phyloP scores from a whole-genome alignment of 2,888 invertebrate species.

The Uropetala carovei region DNA sequence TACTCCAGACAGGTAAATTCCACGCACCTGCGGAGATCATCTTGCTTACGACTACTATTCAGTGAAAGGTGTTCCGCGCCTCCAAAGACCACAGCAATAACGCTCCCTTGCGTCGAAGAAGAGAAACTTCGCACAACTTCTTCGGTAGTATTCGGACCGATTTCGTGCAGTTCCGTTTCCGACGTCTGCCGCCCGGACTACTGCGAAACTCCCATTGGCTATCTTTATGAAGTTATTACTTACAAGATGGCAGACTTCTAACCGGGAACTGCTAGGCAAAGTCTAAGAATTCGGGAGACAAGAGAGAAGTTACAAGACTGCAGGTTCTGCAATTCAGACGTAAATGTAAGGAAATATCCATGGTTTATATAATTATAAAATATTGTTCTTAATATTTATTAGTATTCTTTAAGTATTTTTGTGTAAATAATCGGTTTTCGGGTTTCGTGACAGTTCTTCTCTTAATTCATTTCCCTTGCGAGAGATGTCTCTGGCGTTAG shows the following conservation, averaged over 20 bases:
- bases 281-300: slow-evolving; percentile 51
- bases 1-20: slow-evolving; percentile 28
- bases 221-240: slow-evolving; percentile 64
- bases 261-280: slow-evolving; percentile 54
- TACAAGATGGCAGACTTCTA: slow-evolving; percentile 64
- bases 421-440: slow-evolving; percentile 60
- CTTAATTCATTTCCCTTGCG: slow-evolving; percentile 62
- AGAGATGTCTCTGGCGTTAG: slow-evolving; percentile 63
- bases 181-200: slow-evolving; percentile 63
- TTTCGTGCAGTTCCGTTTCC: slow-evolving; percentile 62
- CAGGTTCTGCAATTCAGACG: not conserved
- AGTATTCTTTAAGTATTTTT: slow-evolving; percentile 37
- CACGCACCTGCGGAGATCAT: slow-evolving; percentile 25
- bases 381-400: not conserved
- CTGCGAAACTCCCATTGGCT: slow-evolving; percentile 64
- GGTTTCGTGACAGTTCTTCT: slow-evolving; percentile 61
- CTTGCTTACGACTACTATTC: slow-evolving; percentile 24
- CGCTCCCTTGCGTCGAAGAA: slow-evolving; percentile 56
- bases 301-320: not conserved
- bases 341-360: slow-evolving; percentile 39
- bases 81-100: slow-evolving; percentile 39
- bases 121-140: slow-evolving; percentile 64
- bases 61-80: slow-evolving; percentile 41
- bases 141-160: slow-evolving; percentile 59
- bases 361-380: not conserved